Percentiles rank a stretch among this genome's conserved stretches.
Conservation (phyloP, 2,888 invertebrate genomes). For the Trissolcus japonicus region DNA sequence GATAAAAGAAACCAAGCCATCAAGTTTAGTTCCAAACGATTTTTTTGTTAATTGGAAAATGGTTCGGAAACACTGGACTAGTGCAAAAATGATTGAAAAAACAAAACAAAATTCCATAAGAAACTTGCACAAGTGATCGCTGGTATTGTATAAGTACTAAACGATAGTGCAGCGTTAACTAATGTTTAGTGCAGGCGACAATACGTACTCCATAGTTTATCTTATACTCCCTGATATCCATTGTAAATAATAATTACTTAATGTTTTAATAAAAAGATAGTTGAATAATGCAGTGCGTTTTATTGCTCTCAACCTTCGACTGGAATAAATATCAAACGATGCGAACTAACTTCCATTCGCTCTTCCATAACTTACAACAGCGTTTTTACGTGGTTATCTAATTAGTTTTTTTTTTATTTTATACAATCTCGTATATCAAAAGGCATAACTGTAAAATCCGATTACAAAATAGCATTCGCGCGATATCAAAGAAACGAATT, state of each 20-base stretch:
- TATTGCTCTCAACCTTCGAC: conserved; percentile 21
- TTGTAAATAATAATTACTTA: conserved; percentile 74
- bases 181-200: conserved; percentile 34
- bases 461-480: too few relatives aligned
- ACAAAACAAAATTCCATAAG: background rate
- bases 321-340: conserved; percentile 37
- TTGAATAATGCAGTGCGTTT: conserved; percentile 40
- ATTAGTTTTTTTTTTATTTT: too few relatives aligned
- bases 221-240: conserved; percentile 52
- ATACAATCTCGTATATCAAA: conserved; percentile 19
- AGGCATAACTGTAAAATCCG: conserved; percentile 9
- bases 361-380: conserved; percentile 20
- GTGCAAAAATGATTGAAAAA: background rate
- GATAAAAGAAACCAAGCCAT: background rate
- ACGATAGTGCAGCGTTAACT: conserved; percentile 38
- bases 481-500: too few relatives aligned
- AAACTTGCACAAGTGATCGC: conserved; percentile 11
- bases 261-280: conserved; percentile 72
- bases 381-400: background rate
- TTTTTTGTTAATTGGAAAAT: background rate
- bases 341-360: conserved; percentile 21
- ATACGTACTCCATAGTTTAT: conserved; percentile 40
- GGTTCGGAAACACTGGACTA: too few relatives aligned
- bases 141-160: conserved; percentile 40
- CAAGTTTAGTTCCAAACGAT: background rate